Base-by-base conservation (phyloP, 2,113 vertebrate genomes). In the Chaetorhynchus papuensis region DNA sequence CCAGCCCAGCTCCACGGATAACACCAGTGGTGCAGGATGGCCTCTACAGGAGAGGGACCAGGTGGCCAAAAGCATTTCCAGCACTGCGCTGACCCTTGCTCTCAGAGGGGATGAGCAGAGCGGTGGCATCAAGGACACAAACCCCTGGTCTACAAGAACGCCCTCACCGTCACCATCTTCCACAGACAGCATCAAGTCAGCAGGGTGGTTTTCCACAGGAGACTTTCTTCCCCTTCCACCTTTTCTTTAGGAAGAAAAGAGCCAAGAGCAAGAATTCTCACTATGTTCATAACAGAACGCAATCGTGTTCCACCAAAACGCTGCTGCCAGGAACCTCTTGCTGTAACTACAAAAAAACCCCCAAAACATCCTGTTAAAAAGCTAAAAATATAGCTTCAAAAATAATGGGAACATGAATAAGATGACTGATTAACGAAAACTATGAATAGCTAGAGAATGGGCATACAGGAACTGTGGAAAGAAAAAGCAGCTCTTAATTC, bases 11-110 rank as follows among this genome's bases (percentile, higher is more conserved):
- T 71, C 49, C 77, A 53, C 2, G 7, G 57, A 20, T 4, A 22
- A 56, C 47, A 45, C 11, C 61, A 33, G 1, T 0, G 7, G 35
- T 1, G 0, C 22, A 35, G 63, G 12, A 52, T 2, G 1, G 27
- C 14, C 63, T 26, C 22, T 8, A 71, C 50, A 56, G 61, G 42
- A 81, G 28, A 74, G 16, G 23, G 10, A 37, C 18, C 21, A 8
- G 31, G 10, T 2, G n/a, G 82, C 39, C 14, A 6, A 50, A 50
- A 69, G 42, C 57, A 35, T 6, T 75, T 59, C 80, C 49, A 94
- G 85, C 66, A 45, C 7, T 23, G 30, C 13, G 0, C 0, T 17
- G 82, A 52, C 19, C 44, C 39, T 8, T 24, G 13, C 21, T 44
- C 77, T 60, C 64, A 9, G 16, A 63, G 11, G 4, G 6, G 13